phyloP scores from a whole-genome alignment of 2,113 vertebrate genomes.

The Oryzias celebensis region DNA sequence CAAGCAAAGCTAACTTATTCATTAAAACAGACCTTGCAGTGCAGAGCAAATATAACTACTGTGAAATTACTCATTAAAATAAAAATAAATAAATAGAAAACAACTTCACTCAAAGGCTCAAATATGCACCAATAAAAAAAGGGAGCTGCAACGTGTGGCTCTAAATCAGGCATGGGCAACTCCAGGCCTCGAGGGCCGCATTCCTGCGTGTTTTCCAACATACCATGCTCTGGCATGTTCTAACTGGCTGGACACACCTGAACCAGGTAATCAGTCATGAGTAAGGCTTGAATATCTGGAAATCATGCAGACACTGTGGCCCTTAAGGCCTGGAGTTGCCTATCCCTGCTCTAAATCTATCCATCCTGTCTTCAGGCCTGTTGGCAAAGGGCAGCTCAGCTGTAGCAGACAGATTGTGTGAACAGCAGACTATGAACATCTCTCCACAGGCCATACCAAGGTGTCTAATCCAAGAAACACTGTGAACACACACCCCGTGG shows the following conservation, averaged over 20 bases:
- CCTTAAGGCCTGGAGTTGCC: too few species aligned
- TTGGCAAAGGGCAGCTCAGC: slow-evolving; percentile 77
- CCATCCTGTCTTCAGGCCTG: slow-evolving; percentile 61
- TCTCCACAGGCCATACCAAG: slow-evolving; percentile 73
- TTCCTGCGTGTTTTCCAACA: too few species aligned
- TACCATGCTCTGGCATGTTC: too few species aligned
- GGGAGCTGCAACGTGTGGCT: slow-evolving; percentile 53
- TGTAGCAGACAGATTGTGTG: slow-evolving; percentile 73
- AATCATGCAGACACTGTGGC: too few species aligned
- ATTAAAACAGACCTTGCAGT: too few species aligned
- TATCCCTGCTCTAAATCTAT: slow-evolving; percentile 63
- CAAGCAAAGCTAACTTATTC: too few species aligned
- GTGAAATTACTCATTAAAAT: neutral
- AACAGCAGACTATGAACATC: slow-evolving; percentile 69
- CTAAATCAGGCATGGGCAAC: slow-evolving; percentile 11
- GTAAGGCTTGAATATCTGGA: too few species aligned
- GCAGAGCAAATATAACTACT: neutral
- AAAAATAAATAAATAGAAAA: neutral
- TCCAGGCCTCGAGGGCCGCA: too few species aligned
- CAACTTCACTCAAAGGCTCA: neutral
- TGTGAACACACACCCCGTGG: slow-evolving; percentile 75
- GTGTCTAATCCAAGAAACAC: slow-evolving; percentile 76
- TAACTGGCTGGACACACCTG: too few species aligned
- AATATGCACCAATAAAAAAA: slow-evolving; percentile 24
- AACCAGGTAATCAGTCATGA: too few species aligned